Evolutionary conservation across 1,140 invertebrate species (phyloP), one percentile per base, ranked within the genome.

Genomic region (Microvelia longipes): DNA sequence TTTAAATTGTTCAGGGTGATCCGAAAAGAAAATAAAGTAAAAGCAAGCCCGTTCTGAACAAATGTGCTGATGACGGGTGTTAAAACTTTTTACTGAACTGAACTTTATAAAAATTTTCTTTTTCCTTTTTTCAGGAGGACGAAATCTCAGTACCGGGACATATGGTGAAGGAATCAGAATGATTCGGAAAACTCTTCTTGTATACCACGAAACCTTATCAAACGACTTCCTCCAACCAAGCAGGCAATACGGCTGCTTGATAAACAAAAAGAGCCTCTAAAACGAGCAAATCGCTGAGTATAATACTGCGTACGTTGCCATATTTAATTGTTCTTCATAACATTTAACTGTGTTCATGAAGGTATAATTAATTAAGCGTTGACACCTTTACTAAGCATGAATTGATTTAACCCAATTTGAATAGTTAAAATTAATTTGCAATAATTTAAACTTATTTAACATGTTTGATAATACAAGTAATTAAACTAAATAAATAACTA

Each of bases 121-220:
- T 50, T 11, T 11, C 81, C 82, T 0, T 79, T 82, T 27, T 83
- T 83, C 13, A 77, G 82, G 29, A 71, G 82, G 0, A 81, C 81
- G 0, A 73, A 71, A 63, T 28, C 77, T 30, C 73, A 79, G 29
- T 81, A 82, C 73, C n/a, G n/a, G 81, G 81, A 14, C 79, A 80
- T 35, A 80, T 81, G 29, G 80, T 77, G 50, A 81, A 84, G 70
- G 82, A 84, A 71, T 82, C 82, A 0, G 82, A 83, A 28, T n/a
- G 85, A 86, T 76, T 82, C 82, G 71, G 85, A 86, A 75, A 83
- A 81, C 71, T 83, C 82, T 0, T 82, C 82, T n/a, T 0, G 80
- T 84, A 14, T 86, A 86, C 76, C 83, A 85, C 73, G 85, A 86
- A n/a, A 74, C 85, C 85, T 1, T 85, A 85, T n/a, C 77, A 85